Percentiles rank a stretch among this genome's conserved stretches.
Conservation (phyloP, 2,888 invertebrate species). For the Microctonus brassicae region DNA sequence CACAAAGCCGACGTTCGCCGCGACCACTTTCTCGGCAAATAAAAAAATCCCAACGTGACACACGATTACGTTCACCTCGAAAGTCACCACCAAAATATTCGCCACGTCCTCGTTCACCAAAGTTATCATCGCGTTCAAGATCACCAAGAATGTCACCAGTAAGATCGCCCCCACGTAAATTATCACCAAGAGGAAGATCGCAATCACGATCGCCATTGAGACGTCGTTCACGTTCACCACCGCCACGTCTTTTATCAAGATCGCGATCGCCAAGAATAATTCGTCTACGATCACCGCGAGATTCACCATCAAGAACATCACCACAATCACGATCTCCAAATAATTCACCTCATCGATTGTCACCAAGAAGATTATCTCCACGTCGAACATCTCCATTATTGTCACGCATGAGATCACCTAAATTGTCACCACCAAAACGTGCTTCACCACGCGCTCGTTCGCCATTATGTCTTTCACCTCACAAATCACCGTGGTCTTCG, state of each 20-base stretch:
- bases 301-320: constrained; percentile 50
- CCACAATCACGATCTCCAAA: constrained; percentile 43
- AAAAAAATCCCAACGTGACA: constrained; percentile 53
- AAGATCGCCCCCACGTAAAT: constrained; percentile 53
- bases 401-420: constrained; percentile 51
- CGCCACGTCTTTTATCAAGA: constrained; percentile 40
- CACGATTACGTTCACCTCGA: constrained; percentile 63
- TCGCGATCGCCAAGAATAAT: constrained; percentile 51
- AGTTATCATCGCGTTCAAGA: constrained; percentile 52
- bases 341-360: constrained; percentile 47
- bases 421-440: constrained; percentile 45
- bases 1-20: constrained; percentile 31
- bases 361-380: constrained; percentile 52
- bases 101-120: constrained; percentile 47
- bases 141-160: constrained; percentile 53
- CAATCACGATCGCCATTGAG: constrained; percentile 55
- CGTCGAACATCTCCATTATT: constrained; percentile 44
- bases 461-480: constrained; percentile 51
- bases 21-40: constrained; percentile 41
- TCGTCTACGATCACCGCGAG: constrained; percentile 54
- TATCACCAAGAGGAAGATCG: constrained; percentile 52
- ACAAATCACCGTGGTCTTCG: constrained; percentile 54
- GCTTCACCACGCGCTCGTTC: constrained; percentile 42
- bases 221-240: constrained; percentile 49
- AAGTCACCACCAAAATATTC: constrained; percentile 61